Evolutionary conservation across 35 echinoderm and acorn worm genomes (phyloP).

Genomic region (Heliocidaris tuberculata): DNA sequence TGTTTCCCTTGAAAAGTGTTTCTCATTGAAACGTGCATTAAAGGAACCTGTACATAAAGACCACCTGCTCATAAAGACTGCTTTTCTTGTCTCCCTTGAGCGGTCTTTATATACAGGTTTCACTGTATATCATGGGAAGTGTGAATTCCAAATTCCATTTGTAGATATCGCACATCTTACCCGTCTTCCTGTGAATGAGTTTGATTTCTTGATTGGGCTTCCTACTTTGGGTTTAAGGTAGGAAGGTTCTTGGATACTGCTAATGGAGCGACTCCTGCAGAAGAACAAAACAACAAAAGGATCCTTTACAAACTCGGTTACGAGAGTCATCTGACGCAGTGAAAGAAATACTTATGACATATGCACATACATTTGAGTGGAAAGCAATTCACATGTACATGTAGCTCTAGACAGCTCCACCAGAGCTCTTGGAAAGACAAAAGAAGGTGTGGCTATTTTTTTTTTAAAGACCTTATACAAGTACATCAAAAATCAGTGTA

Average conservation of each 20-base stretch:
- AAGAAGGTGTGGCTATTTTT: neutral
- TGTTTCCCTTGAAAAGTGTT: too few species aligned
- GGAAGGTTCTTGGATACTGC: conserved; percentile 4
- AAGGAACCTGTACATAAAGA: too few species aligned
- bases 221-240: conserved; percentile 15
- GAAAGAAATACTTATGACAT: too few species aligned
- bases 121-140: too few species aligned
- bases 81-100: too few species aligned
- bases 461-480: too few species aligned
- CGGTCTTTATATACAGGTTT: too few species aligned
- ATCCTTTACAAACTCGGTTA: neutral
- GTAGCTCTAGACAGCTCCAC: too few species aligned
- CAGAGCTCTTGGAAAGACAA: neutral
- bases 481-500: too few species aligned
- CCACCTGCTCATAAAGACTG: too few species aligned
- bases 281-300: neutral
- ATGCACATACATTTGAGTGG: neutral
- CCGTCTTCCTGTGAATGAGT: conserved; percentile 29
- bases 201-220: conserved; percentile 25
- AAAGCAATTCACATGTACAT: neutral
- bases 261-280: conserved; percentile 24
- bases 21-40: too few species aligned
- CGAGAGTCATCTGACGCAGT: neutral
- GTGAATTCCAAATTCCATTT: too few species aligned
- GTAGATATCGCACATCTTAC: neutral